Conservation (phyloP, 2,888 invertebrate species). For the Dysmachus trigonus region DNA sequence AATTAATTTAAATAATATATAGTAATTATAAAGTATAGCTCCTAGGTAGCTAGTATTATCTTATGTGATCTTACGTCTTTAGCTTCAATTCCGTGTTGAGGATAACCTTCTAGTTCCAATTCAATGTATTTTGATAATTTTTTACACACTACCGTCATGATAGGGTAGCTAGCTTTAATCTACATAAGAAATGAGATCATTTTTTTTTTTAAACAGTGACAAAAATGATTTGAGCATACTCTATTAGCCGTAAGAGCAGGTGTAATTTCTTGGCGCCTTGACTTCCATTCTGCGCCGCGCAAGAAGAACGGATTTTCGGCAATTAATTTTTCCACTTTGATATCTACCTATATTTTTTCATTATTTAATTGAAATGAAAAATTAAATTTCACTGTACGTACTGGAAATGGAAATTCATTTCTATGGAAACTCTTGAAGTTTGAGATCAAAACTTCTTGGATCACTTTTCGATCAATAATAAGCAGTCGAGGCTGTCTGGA, state of each 20-base stretch:
- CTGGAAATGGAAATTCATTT: slow-evolving; percentile 55
- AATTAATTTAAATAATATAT: background rate
- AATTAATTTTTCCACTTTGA: slow-evolving; percentile 64
- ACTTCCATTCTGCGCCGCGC: slow-evolving; percentile 66
- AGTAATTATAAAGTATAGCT: background rate
- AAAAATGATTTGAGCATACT: slow-evolving; percentile 53
- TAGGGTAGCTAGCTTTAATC: slow-evolving; percentile 65
- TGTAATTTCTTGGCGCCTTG: slow-evolving; percentile 64
- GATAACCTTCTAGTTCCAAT: slow-evolving; percentile 53
- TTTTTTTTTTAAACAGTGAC: background rate
- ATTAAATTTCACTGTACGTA: slow-evolving; percentile 15
- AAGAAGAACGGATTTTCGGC: slow-evolving; percentile 66
- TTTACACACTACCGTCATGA: slow-evolving; percentile 64
- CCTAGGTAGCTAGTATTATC: background rate
- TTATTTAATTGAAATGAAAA: slow-evolving; percentile 34
- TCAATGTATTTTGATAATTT: slow-evolving; percentile 63
- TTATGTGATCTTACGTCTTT: slow-evolving; percentile 58
- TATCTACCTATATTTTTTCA: slow-evolving; percentile 55
- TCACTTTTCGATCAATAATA: slow-evolving; percentile 59
- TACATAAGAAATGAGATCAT: slow-evolving; percentile 46
- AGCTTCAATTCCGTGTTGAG: slow-evolving; percentile 61
- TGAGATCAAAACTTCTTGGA: slow-evolving; percentile 60
- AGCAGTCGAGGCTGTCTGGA: slow-evolving; percentile 60
- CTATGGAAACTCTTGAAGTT: slow-evolving; percentile 63
- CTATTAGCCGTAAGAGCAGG: slow-evolving; percentile 66